Conservation (phyloP, 2,888 invertebrate genomes). For the Drosophila testacea region DNA sequence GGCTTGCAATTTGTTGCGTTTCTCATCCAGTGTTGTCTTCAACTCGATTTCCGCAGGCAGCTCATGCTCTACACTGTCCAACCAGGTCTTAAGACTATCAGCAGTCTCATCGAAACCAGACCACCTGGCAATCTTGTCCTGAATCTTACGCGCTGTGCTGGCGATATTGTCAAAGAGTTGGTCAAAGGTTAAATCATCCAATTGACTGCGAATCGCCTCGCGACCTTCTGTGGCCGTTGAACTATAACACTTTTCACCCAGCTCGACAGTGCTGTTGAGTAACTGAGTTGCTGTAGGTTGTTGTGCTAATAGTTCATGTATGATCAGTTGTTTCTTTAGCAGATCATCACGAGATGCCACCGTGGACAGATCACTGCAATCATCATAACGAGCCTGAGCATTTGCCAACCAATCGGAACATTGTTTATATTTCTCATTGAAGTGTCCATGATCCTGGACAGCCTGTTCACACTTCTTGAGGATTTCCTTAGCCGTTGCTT, state of each 20-base stretch:
- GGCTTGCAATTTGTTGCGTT: slow-evolving; percentile 93
- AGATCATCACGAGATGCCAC: slow-evolving; percentile 89
- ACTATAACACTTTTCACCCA: slow-evolving; percentile 94
- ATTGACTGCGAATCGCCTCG: slow-evolving; percentile 92
- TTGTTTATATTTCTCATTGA: slow-evolving; percentile 93
- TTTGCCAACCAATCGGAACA: slow-evolving; percentile 92
- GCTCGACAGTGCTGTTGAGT: slow-evolving; percentile 93
- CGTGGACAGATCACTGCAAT: slow-evolving; percentile 88
- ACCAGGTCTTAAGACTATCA: slow-evolving; percentile 92
- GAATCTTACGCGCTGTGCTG: slow-evolving; percentile 92
- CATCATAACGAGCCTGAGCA: slow-evolving; percentile 90
- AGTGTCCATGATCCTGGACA: slow-evolving; percentile 91
- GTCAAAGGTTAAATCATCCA: slow-evolving; percentile 93
- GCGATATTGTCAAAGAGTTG: slow-evolving; percentile 92
- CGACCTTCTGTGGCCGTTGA: slow-evolving; percentile 95
- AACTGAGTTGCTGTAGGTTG: slow-evolving; percentile 91
- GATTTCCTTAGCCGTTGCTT: slow-evolving; percentile 94
- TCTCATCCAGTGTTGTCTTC: slow-evolving; percentile 95
- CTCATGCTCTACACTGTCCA: slow-evolving; percentile 90
- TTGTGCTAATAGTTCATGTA: slow-evolving; percentile 91
- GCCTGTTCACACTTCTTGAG: slow-evolving; percentile 97
- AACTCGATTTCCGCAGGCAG: slow-evolving; percentile 92
- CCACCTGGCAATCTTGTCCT: slow-evolving; percentile 94
- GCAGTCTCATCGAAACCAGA: slow-evolving; percentile 95
- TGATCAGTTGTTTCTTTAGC: slow-evolving; percentile 88